Base-by-base conservation (phyloP, 2,113 vertebrate genomes). In the Pterocles orientalis region DNA sequence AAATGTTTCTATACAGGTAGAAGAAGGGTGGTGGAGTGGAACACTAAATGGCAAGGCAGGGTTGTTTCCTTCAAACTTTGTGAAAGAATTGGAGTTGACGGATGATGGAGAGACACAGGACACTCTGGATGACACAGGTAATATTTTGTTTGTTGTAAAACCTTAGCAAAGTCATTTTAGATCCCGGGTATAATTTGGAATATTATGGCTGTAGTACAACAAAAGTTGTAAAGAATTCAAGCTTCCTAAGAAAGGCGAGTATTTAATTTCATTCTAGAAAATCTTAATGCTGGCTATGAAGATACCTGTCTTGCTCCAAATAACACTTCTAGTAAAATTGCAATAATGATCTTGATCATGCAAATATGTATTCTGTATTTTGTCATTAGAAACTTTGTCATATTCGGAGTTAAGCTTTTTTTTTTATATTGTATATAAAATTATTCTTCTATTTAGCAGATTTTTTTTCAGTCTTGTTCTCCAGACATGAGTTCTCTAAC, bases 1-100 rank as follows among this genome's bases (percentile, higher is more conserved):
- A 87, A 89, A 78, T 95, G 26, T 76, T 94, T 97, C 78, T 75
- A 0, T 51, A 8, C 84, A 99, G 99, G 98, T 99, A n/a, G 99
- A 99, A 94, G 99, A 99, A 91, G 99, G 99, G 77, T 99, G 99
- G 99, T 99, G 99, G 99, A 99, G 86, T 68, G 99, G 99, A 93
- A 97, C 31, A 18, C 68, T 98, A 39, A 99, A 98, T 85, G 98
- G 98, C 76, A 99, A 98, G 88, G 93, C 96, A 28, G 99, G 99
- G 29, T 94, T 99, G 31, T 99, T 99, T 84, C 99, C 99, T 39
- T 99, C 99, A 45, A 99, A 99, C 97, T 99, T 99, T 73, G 99
- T 99, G 79, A 99, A 99, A 98, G 99, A 99, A 94, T 31, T 99
- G 66, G 99, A 99, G 9, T 21, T 86, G 15, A 41, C 61, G 0